Base-by-base conservation (phyloP, 2,797 vertebrate genomes). In the Epinephelus coioides region DNA sequence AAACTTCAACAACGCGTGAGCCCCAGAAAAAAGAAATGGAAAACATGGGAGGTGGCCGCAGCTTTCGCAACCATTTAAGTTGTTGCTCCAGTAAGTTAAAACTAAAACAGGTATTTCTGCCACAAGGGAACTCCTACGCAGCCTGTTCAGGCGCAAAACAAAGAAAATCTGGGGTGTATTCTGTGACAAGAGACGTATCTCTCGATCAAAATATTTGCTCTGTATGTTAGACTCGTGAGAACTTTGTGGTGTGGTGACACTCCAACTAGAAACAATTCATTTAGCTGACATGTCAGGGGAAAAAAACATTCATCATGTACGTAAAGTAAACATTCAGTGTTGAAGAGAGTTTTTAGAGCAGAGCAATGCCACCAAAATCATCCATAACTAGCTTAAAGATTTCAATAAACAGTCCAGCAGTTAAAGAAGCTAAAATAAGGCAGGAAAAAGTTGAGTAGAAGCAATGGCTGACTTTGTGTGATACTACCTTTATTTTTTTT, bases 81-180 rank as follows among this genome's bases (percentile, higher is more conserved):
- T 47, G 69, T 56, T 62, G 46, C 14, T 76, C 17, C 63, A 68
- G 60, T 75, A 19, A 27, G 40, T 64, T 51, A n/a, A 34, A 66
- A 8, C 4, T 8, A 6, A 69, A 76, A 79, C 83, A 65, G 63
- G 86, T 73, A 60, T 76, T 78, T 79, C 63, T 76, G 54, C 61
- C 7, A 1, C 2, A 0, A 23, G 40, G 19, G 19, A 67, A 77
- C 67, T 43, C 47, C 61, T 49, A 50, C n/a, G 44, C 62, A 56
- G 23, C 14, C 38, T 15, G n/a, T 44, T 8, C 5, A 0, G 5
- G 40, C 11, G 21, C 12, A 47, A 73, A 76, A 66, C 66, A 75
- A 79, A 73, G 3, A 21, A n/a, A 23, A 74, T 5, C 0, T 1
- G n/a, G 38, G 14, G 46, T 30, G 50, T 18, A 50, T 11, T 57